phyloP scores from a whole-genome alignment of 2,888 invertebrate genomes.

The Mimas tiliae region DNA sequence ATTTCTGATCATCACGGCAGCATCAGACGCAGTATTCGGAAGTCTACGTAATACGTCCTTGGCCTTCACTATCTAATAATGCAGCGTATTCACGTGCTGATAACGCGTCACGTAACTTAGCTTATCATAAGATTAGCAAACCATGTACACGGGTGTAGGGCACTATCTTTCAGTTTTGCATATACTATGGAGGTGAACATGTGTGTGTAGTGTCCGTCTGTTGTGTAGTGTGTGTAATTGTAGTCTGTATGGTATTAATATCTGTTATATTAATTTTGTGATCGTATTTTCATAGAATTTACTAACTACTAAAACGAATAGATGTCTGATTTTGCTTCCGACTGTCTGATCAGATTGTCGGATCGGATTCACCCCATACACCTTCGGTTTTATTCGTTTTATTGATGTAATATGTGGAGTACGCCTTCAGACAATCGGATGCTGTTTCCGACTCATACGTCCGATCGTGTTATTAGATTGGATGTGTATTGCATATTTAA shows the following conservation, averaged over 20 bases:
- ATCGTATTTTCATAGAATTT: not conserved
- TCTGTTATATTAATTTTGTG: not conserved
- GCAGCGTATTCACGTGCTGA: slow-evolving; percentile 27
- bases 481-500: no score
- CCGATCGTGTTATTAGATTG: no score
- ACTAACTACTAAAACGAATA: not conserved
- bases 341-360: no score
- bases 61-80: not conserved
- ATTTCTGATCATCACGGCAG: no score
- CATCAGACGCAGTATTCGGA: not conserved
- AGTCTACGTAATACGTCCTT: not conserved
- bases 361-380: no score
- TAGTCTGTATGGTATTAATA: slow-evolving; percentile 26
- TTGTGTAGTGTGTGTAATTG: slow-evolving; percentile 25
- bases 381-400: no score
- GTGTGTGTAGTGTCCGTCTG: slow-evolving; percentile 19
- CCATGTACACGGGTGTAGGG: slow-evolving; percentile 20
- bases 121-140: slow-evolving; percentile 37
- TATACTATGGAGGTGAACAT: slow-evolving; percentile 29
- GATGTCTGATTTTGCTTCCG: no score
- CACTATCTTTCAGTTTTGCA: slow-evolving; percentile 27
- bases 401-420: no score
- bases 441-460: no score
- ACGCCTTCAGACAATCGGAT: no score
- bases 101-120: slow-evolving; percentile 31